Evolutionary conservation across 2,113 vertebrate genomes (phyloP).

Genomic region (Mohoua ochrocephala): DNA sequence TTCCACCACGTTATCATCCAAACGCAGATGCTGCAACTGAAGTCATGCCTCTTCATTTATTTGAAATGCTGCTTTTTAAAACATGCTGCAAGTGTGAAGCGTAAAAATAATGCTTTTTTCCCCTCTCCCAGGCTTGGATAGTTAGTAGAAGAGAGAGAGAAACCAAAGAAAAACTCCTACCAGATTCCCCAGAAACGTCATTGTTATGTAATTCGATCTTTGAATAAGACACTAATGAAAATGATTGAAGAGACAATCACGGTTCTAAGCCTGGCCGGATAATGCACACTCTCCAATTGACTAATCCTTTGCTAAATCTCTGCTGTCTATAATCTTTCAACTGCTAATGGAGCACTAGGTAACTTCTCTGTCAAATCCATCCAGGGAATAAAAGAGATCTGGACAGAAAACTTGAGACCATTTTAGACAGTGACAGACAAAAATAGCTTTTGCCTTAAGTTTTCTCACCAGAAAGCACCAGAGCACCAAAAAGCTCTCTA

Average conservation of each 20-base stretch:
- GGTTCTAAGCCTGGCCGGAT: conserved; percentile 75
- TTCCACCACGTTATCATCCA: neutral
- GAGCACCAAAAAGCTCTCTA: neutral
- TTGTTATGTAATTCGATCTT: conserved; percentile 82
- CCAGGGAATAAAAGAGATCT: conserved; percentile 33
- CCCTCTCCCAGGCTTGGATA: neutral
- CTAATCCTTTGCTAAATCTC: conserved; percentile 80
- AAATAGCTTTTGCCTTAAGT: neutral
- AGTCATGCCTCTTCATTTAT: conserved; percentile 12
- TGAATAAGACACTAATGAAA: conserved; percentile 88
- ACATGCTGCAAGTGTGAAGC: neutral
- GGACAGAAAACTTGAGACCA: conserved; percentile 20
- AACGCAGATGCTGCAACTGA: neutral
- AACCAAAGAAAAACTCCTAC: conserved; percentile 42
- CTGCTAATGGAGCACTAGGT: conserved; percentile 68
- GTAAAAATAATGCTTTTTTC: neutral
- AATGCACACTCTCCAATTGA: conserved; percentile 69
- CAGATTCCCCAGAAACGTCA: conserved; percentile 71
- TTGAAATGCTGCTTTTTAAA: conserved; percentile 15
- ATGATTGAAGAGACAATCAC: conserved; percentile 77
- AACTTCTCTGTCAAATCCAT: conserved; percentile 61
- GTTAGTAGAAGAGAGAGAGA: neutral
- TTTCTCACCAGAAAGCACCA: neutral
- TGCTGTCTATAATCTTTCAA: conserved; percentile 73
- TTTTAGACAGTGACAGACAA: neutral